Base-by-base conservation (phyloP, 2,888 invertebrate species). In the Phyllotreta striolata region DNA sequence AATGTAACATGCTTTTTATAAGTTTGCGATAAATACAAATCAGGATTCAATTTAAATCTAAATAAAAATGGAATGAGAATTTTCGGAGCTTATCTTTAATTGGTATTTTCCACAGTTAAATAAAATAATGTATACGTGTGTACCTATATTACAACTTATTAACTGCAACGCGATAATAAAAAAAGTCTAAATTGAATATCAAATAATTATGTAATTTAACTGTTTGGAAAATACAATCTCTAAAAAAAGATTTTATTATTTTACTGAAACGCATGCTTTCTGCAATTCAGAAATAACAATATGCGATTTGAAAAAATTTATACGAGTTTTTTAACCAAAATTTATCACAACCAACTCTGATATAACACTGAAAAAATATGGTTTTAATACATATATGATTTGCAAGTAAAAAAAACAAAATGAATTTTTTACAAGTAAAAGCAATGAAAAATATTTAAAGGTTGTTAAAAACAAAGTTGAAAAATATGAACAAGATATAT, bases 401-500 rank as follows among this genome's bases (percentile, higher is more conserved):
- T 43, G n/a, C 41, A 35, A 55, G 41, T 41, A 55, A 41, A 55
- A 46, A 56, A 49, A 59, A 35, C 55, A 46, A 38, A 55, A 35
- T 47, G 52, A 57, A 46, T 54, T 57, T 60, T 39, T 43, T 64
- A 64, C 60, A 61, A 61, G 46, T 10, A 51, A 44, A 56, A 44
- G 55, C 63, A 57, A 52, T 10, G 54, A 41, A 47, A 41, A 39
- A 34, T 46, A 46, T 51, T 39, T 38, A 37, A 39, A 24, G 35
- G 35, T 40, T 24, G 39, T 35, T 55, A 47, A 14, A 24, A 44
- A 49, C 46, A 40, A 57, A 47, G 46, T 57, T 47, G 46, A 34
- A 64, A 62, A 61, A 61, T 61, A 61, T 61, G 56, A 49, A 55
- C 55, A 62, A 41, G 43, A 34, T 64, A 64, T 64, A 46, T 65